These are phyloP conservation scores for Pandemis cinnamomeana DNA, from an alignment of 2,888 invertebrate genomes.

Conservation along the genomic window DNA sequence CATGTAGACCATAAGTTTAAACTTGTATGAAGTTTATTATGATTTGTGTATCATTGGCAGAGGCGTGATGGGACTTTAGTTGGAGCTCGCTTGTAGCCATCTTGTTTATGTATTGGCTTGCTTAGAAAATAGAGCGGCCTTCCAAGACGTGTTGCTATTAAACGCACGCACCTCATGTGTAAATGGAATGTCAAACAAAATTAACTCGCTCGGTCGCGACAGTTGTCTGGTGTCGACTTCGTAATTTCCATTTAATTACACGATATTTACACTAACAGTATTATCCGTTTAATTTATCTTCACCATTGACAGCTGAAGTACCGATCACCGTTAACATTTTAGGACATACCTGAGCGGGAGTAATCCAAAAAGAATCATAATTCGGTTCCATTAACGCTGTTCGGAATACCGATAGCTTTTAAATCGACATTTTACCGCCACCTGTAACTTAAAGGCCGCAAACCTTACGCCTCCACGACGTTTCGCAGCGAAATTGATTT, in stretches of 20 bases:
- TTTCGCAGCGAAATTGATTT: conserved; percentile 82
- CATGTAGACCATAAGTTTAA: conserved; percentile 68
- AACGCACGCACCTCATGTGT: conserved; percentile 37
- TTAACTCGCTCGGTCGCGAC: conserved; percentile 28
- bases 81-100: conserved; percentile 62
- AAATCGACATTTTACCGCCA: conserved; percentile 62
- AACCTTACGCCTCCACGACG: conserved; percentile 78
- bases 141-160: conserved; percentile 41
- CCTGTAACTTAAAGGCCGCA: conserved; percentile 71
- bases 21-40: conserved; percentile 74
- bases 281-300: background rate
- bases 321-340: background rate
- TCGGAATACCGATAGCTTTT: conserved; percentile 59
- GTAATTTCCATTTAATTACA: conserved; percentile 24
- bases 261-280: background rate
- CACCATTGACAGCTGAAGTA: background rate
- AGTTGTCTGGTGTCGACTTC: conserved; percentile 1
- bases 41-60: conserved; percentile 76
- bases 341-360: background rate
- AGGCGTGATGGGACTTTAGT: conserved; percentile 73
- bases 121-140: conserved; percentile 49
- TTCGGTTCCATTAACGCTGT: conserved; percentile 34
- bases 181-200: conserved; percentile 39
- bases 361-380: conserved; percentile 14
- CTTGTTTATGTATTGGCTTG: conserved; percentile 58